Evolutionary conservation across 2,888 invertebrate species (phyloP), one percentile per base, ranked within the genome.

Genomic region (Plemyria rubiginata): DNA sequence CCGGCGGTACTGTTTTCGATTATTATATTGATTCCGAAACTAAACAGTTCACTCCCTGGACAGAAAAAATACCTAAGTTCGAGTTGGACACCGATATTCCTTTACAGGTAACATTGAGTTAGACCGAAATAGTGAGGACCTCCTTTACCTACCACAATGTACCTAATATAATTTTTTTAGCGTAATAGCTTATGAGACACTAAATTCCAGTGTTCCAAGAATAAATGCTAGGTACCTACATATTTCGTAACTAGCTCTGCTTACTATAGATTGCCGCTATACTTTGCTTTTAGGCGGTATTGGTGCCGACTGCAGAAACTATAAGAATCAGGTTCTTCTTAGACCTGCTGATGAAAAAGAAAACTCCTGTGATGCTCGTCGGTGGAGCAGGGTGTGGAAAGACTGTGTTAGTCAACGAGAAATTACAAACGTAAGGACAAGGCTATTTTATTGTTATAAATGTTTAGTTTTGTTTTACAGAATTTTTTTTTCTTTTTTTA

Each of bases 311-410:
- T 4, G 94, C 97, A 4, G 99, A 99, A 93, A 98, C 98, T 0
- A 97, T 98, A 56, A 94, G 99, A 70, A 94, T 99, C 15, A 94
- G 97, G 77, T 99, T 94, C 82, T 99, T 99, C 84, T 87, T 99
- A 66, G 98, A 99, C 87, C 89, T 98, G 64, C 87, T 99, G 56
- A 97, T 99, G 95, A 96, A 96, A 65, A 96, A 96, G 74, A 95
- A 95, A 76, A 96, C 97, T 82, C 99, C 99, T 0, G 96, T 99
- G 1, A 98, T 99, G 99, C 89, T 99, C 65, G 98, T 99, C 0
- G 99, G 98, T 48, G 95, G 96, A 60, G 98, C 98, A 40, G 99
- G 99, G 2, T 96, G 97, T 77, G 99, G 99, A 2, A 99, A 99
- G 93, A 98, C 98, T 3, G 97, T 96, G n/a, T 81, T 96, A 43